Percentiles rank a stretch among this genome's conserved stretches.
Conservation (phyloP, 2,797 vertebrate species). For the Bradypodion pumilum region DNA sequence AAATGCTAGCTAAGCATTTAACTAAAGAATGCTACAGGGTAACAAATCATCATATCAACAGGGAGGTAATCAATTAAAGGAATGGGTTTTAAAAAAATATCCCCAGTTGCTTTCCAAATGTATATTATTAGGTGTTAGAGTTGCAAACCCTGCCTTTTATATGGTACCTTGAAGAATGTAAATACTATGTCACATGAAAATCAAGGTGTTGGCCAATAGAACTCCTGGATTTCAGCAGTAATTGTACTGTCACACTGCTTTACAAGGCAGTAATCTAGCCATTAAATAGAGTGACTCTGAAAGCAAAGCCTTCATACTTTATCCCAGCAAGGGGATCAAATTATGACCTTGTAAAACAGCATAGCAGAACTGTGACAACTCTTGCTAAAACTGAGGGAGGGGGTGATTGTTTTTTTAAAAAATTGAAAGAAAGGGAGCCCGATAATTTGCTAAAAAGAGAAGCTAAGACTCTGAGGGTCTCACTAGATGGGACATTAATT, state of each 20-base stretch:
- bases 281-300: slow-evolving; percentile 48
- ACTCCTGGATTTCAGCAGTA: slow-evolving; percentile 40
- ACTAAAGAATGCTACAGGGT: neutral
- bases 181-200: slow-evolving; percentile 61
- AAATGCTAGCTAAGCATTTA: neutral
- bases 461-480: neutral
- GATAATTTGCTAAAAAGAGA: neutral
- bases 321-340: slow-evolving; percentile 27
- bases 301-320: slow-evolving; percentile 26
- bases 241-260: slow-evolving; percentile 55
- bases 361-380: slow-evolving; percentile 39
- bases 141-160: slow-evolving; percentile 70
- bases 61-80: slow-evolving; percentile 49
- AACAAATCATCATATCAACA: neutral
- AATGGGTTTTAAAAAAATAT: slow-evolving; percentile 29
- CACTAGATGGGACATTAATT: too few relatives aligned
- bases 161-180: slow-evolving; percentile 66
- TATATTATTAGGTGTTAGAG: slow-evolving; percentile 69
- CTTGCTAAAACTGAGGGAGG: neutral
- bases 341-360: slow-evolving; percentile 60
- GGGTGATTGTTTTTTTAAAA: too few relatives aligned
- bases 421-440: slow-evolving; percentile 25
- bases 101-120: slow-evolving; percentile 28
- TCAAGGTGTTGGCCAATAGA: slow-evolving; percentile 42
- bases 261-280: slow-evolving; percentile 62